These are phyloP conservation scores for Echeneis naucrates DNA, from an alignment of 2,797 vertebrate species.

Conservation along the genomic window DNA sequence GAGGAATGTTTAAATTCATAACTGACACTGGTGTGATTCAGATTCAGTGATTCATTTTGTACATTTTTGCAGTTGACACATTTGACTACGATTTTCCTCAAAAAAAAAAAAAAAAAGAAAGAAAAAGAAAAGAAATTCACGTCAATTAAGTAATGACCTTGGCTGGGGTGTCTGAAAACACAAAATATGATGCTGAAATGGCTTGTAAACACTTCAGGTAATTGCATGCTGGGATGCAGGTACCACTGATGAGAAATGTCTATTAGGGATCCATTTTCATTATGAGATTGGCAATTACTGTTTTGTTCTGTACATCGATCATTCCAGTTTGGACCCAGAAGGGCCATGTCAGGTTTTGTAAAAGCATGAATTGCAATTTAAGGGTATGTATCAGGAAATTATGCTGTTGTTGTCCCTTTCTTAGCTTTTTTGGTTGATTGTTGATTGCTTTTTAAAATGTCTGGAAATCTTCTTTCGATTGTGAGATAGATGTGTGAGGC, in stretches of 20 bases:
- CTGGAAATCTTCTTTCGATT: conserved; percentile 1
- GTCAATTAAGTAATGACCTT: conserved; percentile 40
- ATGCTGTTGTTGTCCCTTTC: neutral
- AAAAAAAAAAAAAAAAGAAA: too few species aligned
- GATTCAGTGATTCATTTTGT: conserved; percentile 3
- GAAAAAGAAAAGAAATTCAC: too few species aligned
- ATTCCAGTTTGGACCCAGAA: conserved; percentile 55
- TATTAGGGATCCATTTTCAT: conserved; percentile 63
- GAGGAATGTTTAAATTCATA: conserved; percentile 17
- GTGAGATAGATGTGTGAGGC: neutral
- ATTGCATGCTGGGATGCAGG: conserved; percentile 49
- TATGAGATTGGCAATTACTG: conserved; percentile 45
- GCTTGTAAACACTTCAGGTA: conserved; percentile 65
- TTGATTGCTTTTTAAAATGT: conserved; percentile 4
- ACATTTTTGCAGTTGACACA: conserved; percentile 33
- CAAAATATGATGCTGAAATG: conserved; percentile 55
- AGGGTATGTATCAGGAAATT: conserved; percentile 3
- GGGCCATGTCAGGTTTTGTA: conserved; percentile 10
- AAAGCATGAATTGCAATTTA: conserved; percentile 23
- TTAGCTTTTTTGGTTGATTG: conserved; percentile 6
- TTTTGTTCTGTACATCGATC: conserved; percentile 83
- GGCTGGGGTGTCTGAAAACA: conserved; percentile 48
- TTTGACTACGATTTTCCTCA: neutral
- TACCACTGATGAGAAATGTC: conserved; percentile 62
- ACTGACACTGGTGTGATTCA: conserved; percentile 16